A percentile compares a stretch with the other conserved stretches of the same genome.
These are phyloP conservation scores for Balearica regulorum DNA, from an alignment of 2,797 vertebrate genomes.

Conservation along the genomic window DNA sequence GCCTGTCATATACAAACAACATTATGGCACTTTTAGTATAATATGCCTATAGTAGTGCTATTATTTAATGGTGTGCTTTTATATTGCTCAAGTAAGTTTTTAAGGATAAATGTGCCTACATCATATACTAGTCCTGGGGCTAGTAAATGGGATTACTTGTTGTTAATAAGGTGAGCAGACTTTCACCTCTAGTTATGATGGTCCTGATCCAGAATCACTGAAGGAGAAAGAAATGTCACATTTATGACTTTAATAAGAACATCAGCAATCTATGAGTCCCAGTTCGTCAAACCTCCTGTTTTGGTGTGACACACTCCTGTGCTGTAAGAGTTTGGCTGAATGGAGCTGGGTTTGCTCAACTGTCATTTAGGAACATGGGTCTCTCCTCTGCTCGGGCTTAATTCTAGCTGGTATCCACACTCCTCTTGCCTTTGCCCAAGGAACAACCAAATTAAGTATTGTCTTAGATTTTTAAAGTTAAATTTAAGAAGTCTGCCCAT, in stretches of 20 bases:
- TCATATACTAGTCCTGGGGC: background rate
- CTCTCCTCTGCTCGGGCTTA: background rate
- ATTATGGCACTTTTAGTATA: constrained; percentile 69
- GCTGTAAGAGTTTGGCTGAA: background rate
- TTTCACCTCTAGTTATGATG: background rate
- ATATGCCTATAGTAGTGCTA: constrained; percentile 60
- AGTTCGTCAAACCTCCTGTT: background rate
- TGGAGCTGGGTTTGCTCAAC: background rate
- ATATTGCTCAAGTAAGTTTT: constrained; percentile 62
- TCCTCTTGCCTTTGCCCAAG: background rate
- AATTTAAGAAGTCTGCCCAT: background rate
- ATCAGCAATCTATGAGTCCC: background rate
- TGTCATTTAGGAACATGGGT: background rate
- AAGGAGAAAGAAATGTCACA: background rate
- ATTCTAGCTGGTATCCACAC: background rate
- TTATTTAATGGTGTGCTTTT: constrained; percentile 62
- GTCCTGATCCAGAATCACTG: background rate
- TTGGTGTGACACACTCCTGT: background rate
- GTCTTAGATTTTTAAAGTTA: background rate
- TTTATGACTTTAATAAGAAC: background rate
- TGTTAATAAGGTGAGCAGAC: background rate
- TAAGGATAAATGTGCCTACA: constrained; percentile 54
- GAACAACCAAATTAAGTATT: background rate
- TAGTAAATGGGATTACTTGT: background rate
- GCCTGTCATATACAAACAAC: constrained; percentile 72